phyloP scores from a whole-genome alignment of 23 tunicate genomes.

The Phallusia fumigata region DNA sequence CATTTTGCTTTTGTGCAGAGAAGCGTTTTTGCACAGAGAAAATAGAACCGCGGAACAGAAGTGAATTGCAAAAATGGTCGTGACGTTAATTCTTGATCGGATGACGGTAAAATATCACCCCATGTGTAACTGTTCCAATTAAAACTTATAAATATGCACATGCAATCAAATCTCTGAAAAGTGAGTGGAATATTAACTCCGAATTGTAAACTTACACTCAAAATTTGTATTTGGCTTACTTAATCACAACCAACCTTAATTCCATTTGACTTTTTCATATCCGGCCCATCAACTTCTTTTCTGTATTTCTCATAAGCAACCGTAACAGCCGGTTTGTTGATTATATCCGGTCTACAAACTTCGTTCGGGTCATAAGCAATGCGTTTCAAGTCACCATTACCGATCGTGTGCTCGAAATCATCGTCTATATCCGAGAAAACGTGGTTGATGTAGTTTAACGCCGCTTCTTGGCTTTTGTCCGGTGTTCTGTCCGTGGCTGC shows the following conservation, averaged over 20 bases:
- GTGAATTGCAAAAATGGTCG: too few species aligned
- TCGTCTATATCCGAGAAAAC: conserved; percentile 32
- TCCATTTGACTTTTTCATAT: not conserved
- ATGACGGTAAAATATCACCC: too few species aligned
- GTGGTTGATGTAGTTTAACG: conserved; percentile 34
- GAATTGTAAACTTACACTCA: too few species aligned
- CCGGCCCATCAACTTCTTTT: conserved; percentile 7
- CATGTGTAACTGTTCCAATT: too few species aligned
- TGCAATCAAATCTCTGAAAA: too few species aligned
- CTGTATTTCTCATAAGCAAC: not conserved
- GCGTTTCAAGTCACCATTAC: not conserved
- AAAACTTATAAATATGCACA: too few species aligned
- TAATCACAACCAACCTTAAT: not conserved
- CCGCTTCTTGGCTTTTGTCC: conserved; percentile 2
- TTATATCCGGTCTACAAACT: not conserved
- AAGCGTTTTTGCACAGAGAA: too few species aligned
- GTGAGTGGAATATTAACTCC: too few species aligned
- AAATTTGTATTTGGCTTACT: not conserved
- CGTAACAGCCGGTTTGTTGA: not conserved
- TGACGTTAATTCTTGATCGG: too few species aligned
- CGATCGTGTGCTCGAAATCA: not conserved
- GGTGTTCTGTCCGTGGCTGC: not conserved
- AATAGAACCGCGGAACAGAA: too few species aligned
- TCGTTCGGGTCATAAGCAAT: conserved; percentile 14
- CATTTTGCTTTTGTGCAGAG: too few species aligned